These are phyloP conservation scores for Venturia canescens DNA, from an alignment of 1,140 invertebrate species.

Conservation along the genomic window DNA sequence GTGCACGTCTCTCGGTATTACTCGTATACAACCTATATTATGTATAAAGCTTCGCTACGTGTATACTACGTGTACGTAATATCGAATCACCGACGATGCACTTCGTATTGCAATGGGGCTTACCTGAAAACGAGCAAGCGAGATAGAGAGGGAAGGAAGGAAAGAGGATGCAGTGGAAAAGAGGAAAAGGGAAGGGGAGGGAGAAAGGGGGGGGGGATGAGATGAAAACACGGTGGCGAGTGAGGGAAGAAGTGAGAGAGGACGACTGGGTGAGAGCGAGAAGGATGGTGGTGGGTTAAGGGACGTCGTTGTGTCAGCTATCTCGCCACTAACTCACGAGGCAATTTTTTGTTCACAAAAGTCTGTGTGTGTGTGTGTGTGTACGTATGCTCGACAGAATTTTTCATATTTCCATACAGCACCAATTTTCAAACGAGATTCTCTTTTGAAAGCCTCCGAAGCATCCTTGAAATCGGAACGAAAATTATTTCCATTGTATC, in stretches of 20 bases:
- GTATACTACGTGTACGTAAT: conserved; percentile 52
- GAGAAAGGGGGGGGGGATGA: background rate
- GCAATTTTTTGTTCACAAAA: conserved; percentile 37
- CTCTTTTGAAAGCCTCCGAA: no score
- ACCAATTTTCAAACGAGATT: no score
- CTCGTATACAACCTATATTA: conserved; percentile 30
- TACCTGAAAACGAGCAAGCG: conserved; percentile 51
- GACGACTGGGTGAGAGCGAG: background rate
- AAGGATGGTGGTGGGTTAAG: conserved; percentile 14
- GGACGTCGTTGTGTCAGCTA: conserved; percentile 22
- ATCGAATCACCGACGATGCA: conserved; percentile 49
- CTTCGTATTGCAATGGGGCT: conserved; percentile 33
- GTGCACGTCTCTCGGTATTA: conserved; percentile 2
- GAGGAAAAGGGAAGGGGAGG: background rate
- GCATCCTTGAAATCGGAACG: no score
- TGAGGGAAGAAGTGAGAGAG: background rate
- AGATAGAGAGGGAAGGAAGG: background rate
- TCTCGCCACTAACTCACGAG: background rate
- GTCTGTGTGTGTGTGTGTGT: no score
- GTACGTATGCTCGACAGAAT: background rate
- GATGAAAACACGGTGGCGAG: background rate
- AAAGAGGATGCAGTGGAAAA: no score
- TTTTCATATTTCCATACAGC: background rate
- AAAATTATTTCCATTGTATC: no score
- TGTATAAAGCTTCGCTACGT: conserved; percentile 29